phyloP scores from a whole-genome alignment of 2,113 vertebrate genomes.

The Cyanoderma ruficeps region DNA sequence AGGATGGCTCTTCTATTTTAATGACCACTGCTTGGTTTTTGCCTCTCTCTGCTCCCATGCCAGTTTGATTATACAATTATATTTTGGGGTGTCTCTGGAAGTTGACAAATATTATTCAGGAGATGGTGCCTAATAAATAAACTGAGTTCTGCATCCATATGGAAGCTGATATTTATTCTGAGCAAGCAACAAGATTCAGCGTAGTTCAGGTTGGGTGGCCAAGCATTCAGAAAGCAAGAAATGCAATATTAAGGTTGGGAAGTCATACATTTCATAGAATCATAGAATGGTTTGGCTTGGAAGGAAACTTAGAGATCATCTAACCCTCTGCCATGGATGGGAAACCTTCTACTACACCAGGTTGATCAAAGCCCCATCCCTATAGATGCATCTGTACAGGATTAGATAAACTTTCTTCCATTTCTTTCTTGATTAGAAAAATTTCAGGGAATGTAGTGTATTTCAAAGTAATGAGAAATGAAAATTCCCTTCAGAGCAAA shows the following conservation, averaged over 20 bases:
- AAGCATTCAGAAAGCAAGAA: slow-evolving; percentile 17
- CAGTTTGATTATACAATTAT: background rate
- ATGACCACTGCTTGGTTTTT: background rate
- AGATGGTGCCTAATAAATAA: background rate
- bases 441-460: background rate
- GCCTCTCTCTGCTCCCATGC: background rate
- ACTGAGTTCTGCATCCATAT: background rate
- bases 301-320: background rate
- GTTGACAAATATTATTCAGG: background rate
- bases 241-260: background rate
- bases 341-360: background rate
- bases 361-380: background rate
- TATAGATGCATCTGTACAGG: background rate
- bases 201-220: background rate
- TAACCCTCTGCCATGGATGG: background rate
- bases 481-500: background rate
- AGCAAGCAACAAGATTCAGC: background rate
- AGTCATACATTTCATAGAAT: background rate
- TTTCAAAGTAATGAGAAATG: background rate
- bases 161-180: slow-evolving; percentile 8
- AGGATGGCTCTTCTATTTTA: background rate
- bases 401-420: background rate
- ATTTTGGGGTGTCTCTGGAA: background rate
- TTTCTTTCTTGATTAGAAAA: background rate
- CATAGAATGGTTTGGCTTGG: background rate